Evolutionary conservation across 2,797 vertebrate genomes (phyloP), one percentile per base, ranked within the genome.

Genomic region (Lepidocolaptes lacrymiger): DNA sequence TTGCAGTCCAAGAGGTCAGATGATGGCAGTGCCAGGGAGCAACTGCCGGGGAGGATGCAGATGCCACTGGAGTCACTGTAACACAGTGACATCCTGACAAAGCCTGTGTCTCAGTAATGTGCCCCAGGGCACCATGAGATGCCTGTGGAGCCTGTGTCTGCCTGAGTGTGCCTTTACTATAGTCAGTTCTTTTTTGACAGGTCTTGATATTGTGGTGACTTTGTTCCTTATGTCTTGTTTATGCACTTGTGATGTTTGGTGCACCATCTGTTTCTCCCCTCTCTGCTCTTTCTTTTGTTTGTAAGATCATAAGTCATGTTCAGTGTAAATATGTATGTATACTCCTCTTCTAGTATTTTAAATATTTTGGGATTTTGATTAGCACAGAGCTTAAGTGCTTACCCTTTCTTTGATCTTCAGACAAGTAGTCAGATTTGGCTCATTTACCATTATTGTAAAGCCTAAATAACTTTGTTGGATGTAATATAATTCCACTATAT

Each of bases 261-360:
- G 58, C 26, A 19, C 94, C 96, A 96, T 97, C 94, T 97, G 88
- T 96, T 97, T 96, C 86, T 87, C 89, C 79, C 62, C 32, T 74
- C 9, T 71, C 48, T 69, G 63, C 32, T 88, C 78, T 86, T 87
- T 86, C 49, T 78, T 62, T 67, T 91, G 43, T 54, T 84, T 66
- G 19, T 54, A 89, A 80, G 77, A 75, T 69, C 28, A 0, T 77
- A 67, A 64, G 43, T 78, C 10, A 9, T 24, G 1, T 73, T 96
- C 64, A 34, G 56, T 88, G 56, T 93, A 94, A 88, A 85, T 84
- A 66, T 37, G 14, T 62, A 87, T 83, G 39, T 51, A 17, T 51
- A 32, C 46, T 68, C 46, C 92, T 77, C 30, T 73, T 26, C 58
- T 64, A 76, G 26, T 74, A 52, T 76, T 93, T 91, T 92, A 78